Conservation (phyloP, 2,888 invertebrate genomes). For the Hedya salicella region DNA sequence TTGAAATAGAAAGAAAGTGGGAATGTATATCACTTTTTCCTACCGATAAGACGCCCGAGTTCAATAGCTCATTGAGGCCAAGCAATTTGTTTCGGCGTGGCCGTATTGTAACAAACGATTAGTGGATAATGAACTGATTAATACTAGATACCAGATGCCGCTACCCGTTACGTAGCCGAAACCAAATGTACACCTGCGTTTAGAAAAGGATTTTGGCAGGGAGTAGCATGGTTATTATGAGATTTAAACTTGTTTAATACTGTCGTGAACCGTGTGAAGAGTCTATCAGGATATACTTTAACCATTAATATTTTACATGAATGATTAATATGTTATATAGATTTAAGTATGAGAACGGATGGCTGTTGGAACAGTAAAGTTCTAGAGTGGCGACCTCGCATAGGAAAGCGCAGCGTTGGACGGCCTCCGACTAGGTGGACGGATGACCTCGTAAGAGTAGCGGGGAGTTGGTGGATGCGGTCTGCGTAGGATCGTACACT, state of each 20-base stretch:
- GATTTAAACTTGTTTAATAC: not conserved
- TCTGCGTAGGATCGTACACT: too few species aligned
- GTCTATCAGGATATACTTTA: too few species aligned
- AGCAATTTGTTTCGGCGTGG: constrained; percentile 54
- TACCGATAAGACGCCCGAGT: constrained; percentile 36
- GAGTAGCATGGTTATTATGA: not conserved
- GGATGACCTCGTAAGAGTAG: too few species aligned
- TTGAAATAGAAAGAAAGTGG: not conserved
- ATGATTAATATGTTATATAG: too few species aligned
- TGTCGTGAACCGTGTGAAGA: too few species aligned
- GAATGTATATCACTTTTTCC: constrained; percentile 5
- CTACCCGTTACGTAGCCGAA: constrained; percentile 45
- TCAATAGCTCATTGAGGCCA: constrained; percentile 57
- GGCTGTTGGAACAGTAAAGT: too few species aligned
- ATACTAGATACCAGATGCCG: constrained; percentile 33
- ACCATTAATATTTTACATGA: too few species aligned
- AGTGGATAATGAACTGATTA: constrained; percentile 49
- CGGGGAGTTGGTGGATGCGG: too few species aligned
- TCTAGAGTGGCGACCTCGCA: too few species aligned
- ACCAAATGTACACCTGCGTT: constrained; percentile 30
- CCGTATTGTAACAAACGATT: constrained; percentile 49
- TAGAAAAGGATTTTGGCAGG: not conserved
- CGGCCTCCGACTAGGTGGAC: too few species aligned
- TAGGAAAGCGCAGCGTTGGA: too few species aligned
- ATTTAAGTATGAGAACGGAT: too few species aligned